Conservation (phyloP, 2,113 vertebrate genomes). For the Manacus vitellinus region DNA sequence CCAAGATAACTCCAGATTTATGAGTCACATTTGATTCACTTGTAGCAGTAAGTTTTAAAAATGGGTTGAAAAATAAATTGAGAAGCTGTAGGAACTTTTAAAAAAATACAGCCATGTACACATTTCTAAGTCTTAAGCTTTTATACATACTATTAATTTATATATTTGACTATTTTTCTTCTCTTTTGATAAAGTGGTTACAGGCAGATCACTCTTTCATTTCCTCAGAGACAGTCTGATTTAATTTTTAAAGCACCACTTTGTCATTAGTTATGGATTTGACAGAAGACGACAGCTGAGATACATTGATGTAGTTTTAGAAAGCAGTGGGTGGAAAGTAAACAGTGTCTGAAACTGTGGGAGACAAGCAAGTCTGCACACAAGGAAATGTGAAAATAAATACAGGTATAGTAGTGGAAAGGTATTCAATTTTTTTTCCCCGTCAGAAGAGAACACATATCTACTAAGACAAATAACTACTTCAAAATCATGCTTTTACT, state of each 20-base stretch:
- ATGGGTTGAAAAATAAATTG: neutral
- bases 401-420: neutral
- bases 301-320: neutral
- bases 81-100: neutral
- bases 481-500: neutral
- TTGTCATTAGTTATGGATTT: conserved; percentile 20
- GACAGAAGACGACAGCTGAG: conserved; percentile 20
- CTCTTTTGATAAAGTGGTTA: neutral
- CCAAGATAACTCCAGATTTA: neutral
- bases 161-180: neutral
- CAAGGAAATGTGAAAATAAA: conserved; percentile 13
- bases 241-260: conserved; percentile 49
- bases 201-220: neutral
- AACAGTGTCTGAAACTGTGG: neutral
- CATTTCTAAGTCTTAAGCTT: neutral
- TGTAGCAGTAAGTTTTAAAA: neutral
- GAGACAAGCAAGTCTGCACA: neutral
- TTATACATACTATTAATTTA: neutral
- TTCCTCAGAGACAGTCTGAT: conserved; percentile 4
- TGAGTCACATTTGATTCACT: neutral
- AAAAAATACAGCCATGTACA: neutral
- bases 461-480: neutral
- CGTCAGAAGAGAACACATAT: neutral
- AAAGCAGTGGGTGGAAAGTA: conserved; percentile 10
- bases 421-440: neutral